A percentile compares a stretch with the other conserved stretches of the same genome.
These are phyloP conservation scores for Macrostomum lignano DNA, from an alignment of 1,140 invertebrate genomes.

Conservation along the genomic window DNA sequence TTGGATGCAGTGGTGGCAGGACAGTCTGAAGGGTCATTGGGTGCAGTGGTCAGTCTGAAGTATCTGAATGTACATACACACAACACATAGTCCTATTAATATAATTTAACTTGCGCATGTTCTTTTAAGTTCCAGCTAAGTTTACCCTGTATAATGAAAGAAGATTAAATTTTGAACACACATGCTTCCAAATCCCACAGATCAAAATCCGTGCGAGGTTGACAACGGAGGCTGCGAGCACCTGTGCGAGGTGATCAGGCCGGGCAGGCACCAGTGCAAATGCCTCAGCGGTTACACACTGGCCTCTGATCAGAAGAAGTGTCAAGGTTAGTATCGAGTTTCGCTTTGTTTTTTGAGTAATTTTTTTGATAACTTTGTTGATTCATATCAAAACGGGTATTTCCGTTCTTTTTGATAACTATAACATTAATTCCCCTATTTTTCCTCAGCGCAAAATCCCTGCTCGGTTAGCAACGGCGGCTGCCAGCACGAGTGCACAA, in stretches of 20 bases:
- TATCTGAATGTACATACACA: too few species aligned
- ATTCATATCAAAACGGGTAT: neutral
- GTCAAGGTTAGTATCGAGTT: slow-evolving; percentile 12
- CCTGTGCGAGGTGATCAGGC: slow-evolving; percentile 11
- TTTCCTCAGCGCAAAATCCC: slow-evolving; percentile 11
- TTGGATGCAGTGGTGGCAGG: too few species aligned
- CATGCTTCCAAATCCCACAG: too few species aligned
- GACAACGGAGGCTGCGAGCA: slow-evolving; percentile 22
- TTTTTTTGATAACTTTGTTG: neutral
- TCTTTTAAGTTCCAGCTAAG: too few species aligned
- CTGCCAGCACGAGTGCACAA: slow-evolving; percentile 16
- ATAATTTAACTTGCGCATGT: too few species aligned
- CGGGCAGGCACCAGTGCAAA: slow-evolving; percentile 13
- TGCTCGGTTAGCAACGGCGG: slow-evolving; percentile 18
- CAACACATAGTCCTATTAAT: too few species aligned
- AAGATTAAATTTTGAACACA: too few species aligned
- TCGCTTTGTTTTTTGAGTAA: neutral
- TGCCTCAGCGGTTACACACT: slow-evolving; percentile 16
- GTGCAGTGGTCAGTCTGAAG: too few species aligned
- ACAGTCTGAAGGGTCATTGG: too few species aligned
- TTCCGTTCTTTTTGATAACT: too few species aligned
- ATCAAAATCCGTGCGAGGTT: slow-evolving; percentile 12
- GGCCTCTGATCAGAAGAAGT: slow-evolving; percentile 10
- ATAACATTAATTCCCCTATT: neutral
- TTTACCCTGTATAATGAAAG: too few species aligned